phyloP scores from a whole-genome alignment of 2,888 invertebrate species.

The Rambutsinella grinnellia region DNA sequence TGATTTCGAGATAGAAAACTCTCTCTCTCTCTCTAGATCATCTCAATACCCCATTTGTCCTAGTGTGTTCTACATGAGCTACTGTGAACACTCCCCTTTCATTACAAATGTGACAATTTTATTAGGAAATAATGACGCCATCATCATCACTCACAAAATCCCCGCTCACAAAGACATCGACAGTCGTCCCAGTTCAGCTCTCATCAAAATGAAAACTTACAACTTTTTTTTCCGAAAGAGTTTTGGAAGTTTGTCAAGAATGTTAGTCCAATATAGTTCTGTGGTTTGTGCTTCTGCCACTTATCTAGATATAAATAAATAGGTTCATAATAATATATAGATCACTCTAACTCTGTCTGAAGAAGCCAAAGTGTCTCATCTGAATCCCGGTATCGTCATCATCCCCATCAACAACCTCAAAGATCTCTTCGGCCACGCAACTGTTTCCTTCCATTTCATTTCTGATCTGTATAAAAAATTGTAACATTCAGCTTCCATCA shows the following conservation, averaged over 20 bases:
- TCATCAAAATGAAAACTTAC: not conserved
- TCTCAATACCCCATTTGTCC: too few species aligned
- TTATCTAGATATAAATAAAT: constrained; percentile 9
- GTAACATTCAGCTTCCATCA: not conserved
- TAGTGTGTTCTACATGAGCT: too few species aligned
- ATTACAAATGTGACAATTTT: constrained; percentile 44
- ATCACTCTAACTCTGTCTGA: not conserved
- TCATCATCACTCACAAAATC: constrained; percentile 50
- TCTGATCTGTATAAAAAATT: not conserved
- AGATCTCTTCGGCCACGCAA: constrained; percentile 28
- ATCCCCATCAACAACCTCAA: constrained; percentile 22
- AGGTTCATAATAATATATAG: not conserved
- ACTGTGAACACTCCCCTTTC: not conserved
- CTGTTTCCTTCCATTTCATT: constrained; percentile 36
- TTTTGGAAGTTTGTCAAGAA: constrained; percentile 56
- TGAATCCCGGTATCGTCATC: constrained; percentile 12
- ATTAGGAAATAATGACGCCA: constrained; percentile 43
- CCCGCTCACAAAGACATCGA: constrained; percentile 40
- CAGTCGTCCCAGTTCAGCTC: constrained; percentile 48
- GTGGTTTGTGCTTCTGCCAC: constrained; percentile 39
- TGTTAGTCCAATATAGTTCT: constrained; percentile 37
- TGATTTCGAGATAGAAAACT: too few species aligned
- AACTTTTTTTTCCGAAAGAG: constrained; percentile 1
- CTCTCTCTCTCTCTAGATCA: too few species aligned
- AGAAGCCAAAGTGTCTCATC: constrained; percentile 54